phyloP scores from a whole-genome alignment of 2,113 vertebrate species.

The Limnothrissa miodon region DNA sequence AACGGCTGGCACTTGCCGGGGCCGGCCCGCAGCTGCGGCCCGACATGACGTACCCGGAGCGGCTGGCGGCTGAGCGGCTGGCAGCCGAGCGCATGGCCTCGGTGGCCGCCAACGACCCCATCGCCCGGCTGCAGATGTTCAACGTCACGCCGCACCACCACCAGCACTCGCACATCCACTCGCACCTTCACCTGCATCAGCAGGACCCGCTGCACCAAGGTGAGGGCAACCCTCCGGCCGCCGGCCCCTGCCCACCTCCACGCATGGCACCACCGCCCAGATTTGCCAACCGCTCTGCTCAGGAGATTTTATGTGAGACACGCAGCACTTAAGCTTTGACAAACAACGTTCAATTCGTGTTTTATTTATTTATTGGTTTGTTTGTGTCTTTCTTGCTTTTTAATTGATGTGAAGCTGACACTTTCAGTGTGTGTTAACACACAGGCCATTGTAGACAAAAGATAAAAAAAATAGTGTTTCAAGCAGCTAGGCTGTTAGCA shows the following conservation, averaged over 20 bases:
- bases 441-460: conserved; percentile 4
- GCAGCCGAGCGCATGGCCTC: conserved; percentile 95
- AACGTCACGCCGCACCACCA: conserved; percentile 98
- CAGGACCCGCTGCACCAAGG: conserved; percentile 98
- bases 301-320: conserved; percentile 3
- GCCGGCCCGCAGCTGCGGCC: conserved; percentile 90
- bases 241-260: neutral
- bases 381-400: too few species aligned
- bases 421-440: neutral
- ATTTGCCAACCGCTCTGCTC: neutral
- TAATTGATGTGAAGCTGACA: neutral
- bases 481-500: neutral
- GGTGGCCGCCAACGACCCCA: conserved; percentile 90
- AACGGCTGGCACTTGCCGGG: conserved; percentile 89
- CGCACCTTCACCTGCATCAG: conserved; percentile 97
- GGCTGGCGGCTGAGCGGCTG: conserved; percentile 92
- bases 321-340: neutral
- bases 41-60: conserved; percentile 95
- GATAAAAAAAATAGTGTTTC: neutral
- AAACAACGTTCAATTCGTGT: neutral
- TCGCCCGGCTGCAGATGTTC: conserved; percentile 98
- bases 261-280: conserved; percentile 1
- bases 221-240: conserved; percentile 63
- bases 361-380: neutral
- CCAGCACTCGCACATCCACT: conserved; percentile 99